phyloP scores from a whole-genome alignment of 2,797 vertebrate genomes.

The Scarus forsteni region DNA sequence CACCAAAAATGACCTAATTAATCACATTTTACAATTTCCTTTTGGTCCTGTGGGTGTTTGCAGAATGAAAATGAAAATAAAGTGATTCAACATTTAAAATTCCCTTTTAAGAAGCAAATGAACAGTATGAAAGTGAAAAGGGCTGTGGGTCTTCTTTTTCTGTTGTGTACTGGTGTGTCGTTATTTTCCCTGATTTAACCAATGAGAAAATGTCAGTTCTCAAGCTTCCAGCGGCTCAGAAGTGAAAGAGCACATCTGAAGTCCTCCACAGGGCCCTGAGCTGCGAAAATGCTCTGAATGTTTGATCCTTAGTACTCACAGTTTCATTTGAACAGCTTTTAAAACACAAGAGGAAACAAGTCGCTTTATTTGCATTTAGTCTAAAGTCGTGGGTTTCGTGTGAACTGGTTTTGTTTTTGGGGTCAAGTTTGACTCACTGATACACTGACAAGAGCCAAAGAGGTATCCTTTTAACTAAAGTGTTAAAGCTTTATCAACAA shows the following conservation, averaged over 20 bases:
- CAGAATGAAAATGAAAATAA: background rate
- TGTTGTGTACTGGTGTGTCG: too few relatives aligned
- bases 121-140: constrained; percentile 6
- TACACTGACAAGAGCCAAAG: too few relatives aligned
- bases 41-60: background rate
- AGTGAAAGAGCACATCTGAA: background rate
- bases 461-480: too few relatives aligned
- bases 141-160: background rate
- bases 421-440: too few relatives aligned
- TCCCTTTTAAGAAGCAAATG: constrained; percentile 8
- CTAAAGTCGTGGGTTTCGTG: too few relatives aligned
- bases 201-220: background rate
- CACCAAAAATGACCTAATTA: background rate
- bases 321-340: background rate
- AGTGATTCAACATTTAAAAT: constrained; percentile 16
- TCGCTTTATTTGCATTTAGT: background rate
- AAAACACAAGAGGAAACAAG: too few relatives aligned
- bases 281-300: background rate
- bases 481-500: too few relatives aligned
- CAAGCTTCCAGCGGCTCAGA: background rate
- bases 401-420: too few relatives aligned
- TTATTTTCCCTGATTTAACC: background rate
- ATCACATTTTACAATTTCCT: background rate
- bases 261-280: background rate
- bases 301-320: background rate